Percentiles rank a stretch among this genome's conserved stretches.
Evolutionary conservation across 2,113 vertebrate genomes (phyloP).

Genomic region (Melanerpes aurifrons): DNA sequence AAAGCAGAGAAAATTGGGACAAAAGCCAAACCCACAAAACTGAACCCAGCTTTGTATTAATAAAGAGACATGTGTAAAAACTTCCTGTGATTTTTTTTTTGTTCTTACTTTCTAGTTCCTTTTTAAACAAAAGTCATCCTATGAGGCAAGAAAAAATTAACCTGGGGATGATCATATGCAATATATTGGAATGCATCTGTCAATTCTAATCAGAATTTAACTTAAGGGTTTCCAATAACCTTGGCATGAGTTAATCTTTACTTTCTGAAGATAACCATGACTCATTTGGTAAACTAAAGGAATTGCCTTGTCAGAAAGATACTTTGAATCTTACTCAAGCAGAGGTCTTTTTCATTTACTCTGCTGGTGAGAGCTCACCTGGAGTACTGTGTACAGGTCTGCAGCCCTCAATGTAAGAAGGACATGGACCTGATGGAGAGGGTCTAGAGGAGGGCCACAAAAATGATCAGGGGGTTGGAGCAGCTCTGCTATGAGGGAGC

Average conservation of each 20-base stretch:
- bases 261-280: not conserved
- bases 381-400: no score
- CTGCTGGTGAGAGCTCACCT: no score
- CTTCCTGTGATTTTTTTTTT: not conserved
- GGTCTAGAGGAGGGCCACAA: no score
- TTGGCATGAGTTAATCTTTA: not conserved
- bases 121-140: not conserved
- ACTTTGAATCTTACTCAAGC: not conserved
- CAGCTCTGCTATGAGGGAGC: no score
- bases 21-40: accelerated
- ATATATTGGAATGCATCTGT: not conserved
- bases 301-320: not conserved
- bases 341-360: not conserved
- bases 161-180: not conserved
- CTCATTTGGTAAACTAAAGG: not conserved
- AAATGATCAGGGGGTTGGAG: no score
- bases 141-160: not conserved
- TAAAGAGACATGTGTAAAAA: not conserved
- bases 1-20: not conserved
- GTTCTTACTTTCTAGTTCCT: not conserved
- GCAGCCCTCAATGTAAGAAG: no score
- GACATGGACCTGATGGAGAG: no score
- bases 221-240: not conserved
- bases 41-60: not conserved
- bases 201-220: not conserved